Evolutionary conservation across 1,140 invertebrate species (phyloP), one percentile per base, ranked within the genome.

Genomic region (Euwallacea similis): DNA sequence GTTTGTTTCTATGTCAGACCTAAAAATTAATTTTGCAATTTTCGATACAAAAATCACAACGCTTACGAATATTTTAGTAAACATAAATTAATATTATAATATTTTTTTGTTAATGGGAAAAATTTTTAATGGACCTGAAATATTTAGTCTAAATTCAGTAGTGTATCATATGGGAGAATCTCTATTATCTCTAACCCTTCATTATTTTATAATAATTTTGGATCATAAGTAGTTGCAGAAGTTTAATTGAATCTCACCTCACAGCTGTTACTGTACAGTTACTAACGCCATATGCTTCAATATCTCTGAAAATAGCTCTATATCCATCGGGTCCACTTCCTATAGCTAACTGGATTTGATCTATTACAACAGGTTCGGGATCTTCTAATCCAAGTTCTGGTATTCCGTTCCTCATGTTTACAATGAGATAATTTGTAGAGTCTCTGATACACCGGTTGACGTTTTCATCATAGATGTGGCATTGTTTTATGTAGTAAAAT

Each of bases 301-400:
- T 90, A 76, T 93, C 88, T 67, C 86, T 87, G 82, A 93, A 93
- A 50, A 88, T 87, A 0, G 91, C 91, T 47, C 88, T 85, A 81
- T 93, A 93, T 0, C 91, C 91, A 79, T 93, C 88, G 0, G 91
- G 90, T 0, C 91, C 91, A 7, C 83, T 87, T 54, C 91, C 91
- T 53, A 93, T 80, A 0, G 90, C 84, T 55, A 93, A 90, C n/a
- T 90, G 88, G 47, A 93, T 86, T 79, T 93, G 90, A 79, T 93
- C 91, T 9, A 93, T 88, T 6, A 91, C 79, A 56, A 93, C 90
- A 0, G 91, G 90, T 73, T 93, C 91, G 0, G 90, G 86, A 81
- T 88, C 85, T 71, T 84, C 84, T 44, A 89, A 84, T 56, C 85
- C 87, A 54, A 91, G 75, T 78, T 90, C 88, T 7, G 88, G 89